Percentiles rank a stretch among this genome's conserved stretches.
Evolutionary conservation across 23 tunicate genomes (phyloP).

Genomic region (Trididemnum clinides): DNA sequence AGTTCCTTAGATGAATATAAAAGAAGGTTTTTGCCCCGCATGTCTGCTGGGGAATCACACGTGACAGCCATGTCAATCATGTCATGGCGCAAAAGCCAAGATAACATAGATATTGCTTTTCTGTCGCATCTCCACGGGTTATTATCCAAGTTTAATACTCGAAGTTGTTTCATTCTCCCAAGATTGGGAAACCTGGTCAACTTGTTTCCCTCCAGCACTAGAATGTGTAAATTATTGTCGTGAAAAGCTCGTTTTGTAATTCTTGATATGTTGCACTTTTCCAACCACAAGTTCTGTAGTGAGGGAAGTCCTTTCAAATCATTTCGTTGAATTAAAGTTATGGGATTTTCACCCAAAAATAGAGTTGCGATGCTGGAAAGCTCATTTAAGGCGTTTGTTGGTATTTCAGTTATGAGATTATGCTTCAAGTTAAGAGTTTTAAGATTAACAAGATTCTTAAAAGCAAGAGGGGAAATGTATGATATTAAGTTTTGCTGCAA

Average conservation of each 20-base stretch:
- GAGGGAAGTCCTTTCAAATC: slow-evolving; percentile 21
- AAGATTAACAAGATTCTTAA: slow-evolving; percentile 9
- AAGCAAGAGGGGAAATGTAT: slow-evolving; percentile 35
- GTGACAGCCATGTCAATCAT: neutral
- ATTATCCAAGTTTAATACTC: neutral
- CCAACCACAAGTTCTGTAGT: slow-evolving; percentile 1
- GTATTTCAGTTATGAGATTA: slow-evolving; percentile 24
- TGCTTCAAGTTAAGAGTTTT: slow-evolving; percentile 21
- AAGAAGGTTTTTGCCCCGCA: slow-evolving; percentile 36
- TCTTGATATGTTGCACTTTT: neutral
- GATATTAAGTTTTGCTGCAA: slow-evolving; percentile 44
- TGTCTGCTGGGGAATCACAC: slow-evolving; percentile 21
- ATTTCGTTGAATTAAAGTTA: neutral
- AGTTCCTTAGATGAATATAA: slow-evolving; percentile 16
- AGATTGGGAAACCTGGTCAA: slow-evolving; percentile 33
- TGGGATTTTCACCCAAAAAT: slow-evolving; percentile 16
- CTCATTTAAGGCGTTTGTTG: slow-evolving; percentile 6
- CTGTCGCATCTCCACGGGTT: slow-evolving; percentile 46
- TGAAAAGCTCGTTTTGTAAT: slow-evolving; percentile 33
- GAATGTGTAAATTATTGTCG: slow-evolving; percentile 15
- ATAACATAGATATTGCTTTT: slow-evolving; percentile 19
- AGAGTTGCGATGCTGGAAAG: neutral
- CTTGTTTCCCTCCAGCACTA: neutral
- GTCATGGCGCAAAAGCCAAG: slow-evolving; percentile 25
- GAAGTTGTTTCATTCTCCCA: slow-evolving; percentile 24